Conservation (phyloP, 2,797 vertebrate genomes). For the Lithobates pipiens region DNA sequence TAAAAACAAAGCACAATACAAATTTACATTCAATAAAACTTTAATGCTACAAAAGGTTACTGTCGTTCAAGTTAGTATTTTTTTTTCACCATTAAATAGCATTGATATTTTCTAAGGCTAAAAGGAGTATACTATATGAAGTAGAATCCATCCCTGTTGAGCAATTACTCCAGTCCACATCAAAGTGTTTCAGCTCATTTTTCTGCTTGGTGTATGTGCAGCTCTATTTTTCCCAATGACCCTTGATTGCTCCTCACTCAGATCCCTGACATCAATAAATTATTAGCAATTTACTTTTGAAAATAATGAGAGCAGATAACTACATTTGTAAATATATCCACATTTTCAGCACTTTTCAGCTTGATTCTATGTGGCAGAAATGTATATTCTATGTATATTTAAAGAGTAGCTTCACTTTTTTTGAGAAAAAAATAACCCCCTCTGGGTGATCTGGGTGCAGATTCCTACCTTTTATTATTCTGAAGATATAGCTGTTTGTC, state of each 20-base stretch:
- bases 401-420: too few relatives aligned
- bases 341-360: too few relatives aligned
- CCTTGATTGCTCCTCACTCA: background rate
- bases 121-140: conserved; percentile 3
- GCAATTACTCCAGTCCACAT: background rate
- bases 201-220: background rate
- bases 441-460: too few relatives aligned
- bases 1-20: too few relatives aligned
- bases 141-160: background rate
- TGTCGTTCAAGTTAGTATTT: background rate
- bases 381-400: too few relatives aligned
- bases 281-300: background rate
- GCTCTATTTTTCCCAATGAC: background rate
- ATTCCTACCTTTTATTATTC: too few relatives aligned
- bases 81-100: background rate
- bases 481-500: too few relatives aligned
- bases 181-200: background rate
- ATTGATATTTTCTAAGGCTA: conserved; percentile 1
- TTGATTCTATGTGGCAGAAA: too few relatives aligned
- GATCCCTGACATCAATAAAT: conserved; percentile 1
- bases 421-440: too few relatives aligned
- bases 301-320: too few relatives aligned
- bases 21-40: too few relatives aligned
- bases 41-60: background rate
- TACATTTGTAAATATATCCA: too few relatives aligned